Evolutionary conservation across 2,113 vertebrate genomes (phyloP).

Genomic region (Emydocephalus ijimae): DNA sequence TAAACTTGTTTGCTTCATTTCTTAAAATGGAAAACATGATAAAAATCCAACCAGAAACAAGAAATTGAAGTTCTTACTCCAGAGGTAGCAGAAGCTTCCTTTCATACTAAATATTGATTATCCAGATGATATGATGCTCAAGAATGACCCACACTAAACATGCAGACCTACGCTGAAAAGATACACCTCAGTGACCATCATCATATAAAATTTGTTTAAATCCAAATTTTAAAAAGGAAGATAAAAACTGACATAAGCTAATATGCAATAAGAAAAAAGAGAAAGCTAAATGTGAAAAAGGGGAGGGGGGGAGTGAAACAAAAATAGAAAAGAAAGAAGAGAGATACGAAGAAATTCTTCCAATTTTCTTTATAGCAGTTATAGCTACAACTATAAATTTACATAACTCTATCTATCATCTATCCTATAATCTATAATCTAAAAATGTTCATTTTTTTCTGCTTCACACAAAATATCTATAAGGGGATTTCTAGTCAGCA

Average conservation of each 20-base stretch:
- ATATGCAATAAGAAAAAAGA: background rate
- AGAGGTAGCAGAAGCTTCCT: background rate
- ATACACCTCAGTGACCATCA: background rate
- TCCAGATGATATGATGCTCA: background rate
- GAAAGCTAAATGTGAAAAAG: background rate
- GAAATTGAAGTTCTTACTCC: background rate
- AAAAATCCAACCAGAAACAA: constrained; percentile 2
- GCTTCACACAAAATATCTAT: background rate
- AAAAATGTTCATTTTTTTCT: background rate
- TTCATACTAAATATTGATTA: constrained; percentile 25
- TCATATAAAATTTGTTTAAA: background rate
- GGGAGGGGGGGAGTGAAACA: background rate
- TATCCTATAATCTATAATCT: background rate
- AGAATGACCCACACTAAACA: background rate
- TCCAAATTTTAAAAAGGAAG: background rate
- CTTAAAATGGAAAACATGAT: background rate
- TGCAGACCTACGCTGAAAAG: background rate
- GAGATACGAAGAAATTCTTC: background rate
- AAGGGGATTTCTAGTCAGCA: background rate
- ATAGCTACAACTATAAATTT: background rate
- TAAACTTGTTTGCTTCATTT: background rate
- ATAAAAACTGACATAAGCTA: background rate
- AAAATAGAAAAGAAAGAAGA: background rate
- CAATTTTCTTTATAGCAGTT: background rate
- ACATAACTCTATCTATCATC: background rate